Percentiles rank a stretch among this genome's conserved stretches.
phyloP scores from a whole-genome alignment of 1,140 invertebrate species.

The Papilio polytes region DNA sequence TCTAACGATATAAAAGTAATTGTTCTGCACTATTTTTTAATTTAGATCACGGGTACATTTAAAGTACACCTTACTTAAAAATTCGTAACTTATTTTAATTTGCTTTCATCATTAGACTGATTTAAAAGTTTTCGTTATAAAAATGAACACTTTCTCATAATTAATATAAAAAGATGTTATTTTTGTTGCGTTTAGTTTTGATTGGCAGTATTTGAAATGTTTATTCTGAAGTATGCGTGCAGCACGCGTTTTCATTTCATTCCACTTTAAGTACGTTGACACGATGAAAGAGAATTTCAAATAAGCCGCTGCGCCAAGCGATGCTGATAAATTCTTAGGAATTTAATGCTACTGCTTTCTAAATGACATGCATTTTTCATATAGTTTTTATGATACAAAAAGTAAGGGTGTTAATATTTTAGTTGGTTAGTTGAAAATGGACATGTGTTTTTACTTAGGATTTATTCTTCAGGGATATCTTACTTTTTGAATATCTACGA shows the following conservation, averaged over 20 bases:
- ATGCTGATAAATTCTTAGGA: conserved; percentile 20
- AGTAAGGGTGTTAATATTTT: not conserved
- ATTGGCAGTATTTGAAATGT: conserved; percentile 57
- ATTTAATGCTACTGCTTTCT: not conserved
- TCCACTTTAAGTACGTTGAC: conserved; percentile 49
- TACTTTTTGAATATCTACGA: too few relatives aligned
- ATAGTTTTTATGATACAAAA: not conserved
- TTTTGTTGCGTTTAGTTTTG: conserved; percentile 63
- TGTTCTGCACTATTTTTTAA: too few relatives aligned
- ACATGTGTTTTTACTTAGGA: not conserved
- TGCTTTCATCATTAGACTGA: too few relatives aligned
- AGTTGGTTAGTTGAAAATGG: too few relatives aligned
- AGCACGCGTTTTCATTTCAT: conserved; percentile 64
- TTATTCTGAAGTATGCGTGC: conserved; percentile 62
- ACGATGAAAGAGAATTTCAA: conserved; percentile 41
- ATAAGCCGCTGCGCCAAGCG: conserved; percentile 20
- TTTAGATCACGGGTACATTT: too few relatives aligned
- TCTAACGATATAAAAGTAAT: too few relatives aligned
- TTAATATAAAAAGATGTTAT: conserved; percentile 59
- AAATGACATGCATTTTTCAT: conserved; percentile 1
- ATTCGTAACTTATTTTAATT: too few relatives aligned
- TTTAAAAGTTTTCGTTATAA: too few relatives aligned
- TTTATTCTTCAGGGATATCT: too few relatives aligned
- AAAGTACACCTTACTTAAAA: too few relatives aligned
- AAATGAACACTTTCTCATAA: conserved; percentile 46